Evolutionary conservation across 1,140 invertebrate genomes (phyloP), one percentile per base, ranked within the genome.

Genomic region (Eupeodes corollae): DNA sequence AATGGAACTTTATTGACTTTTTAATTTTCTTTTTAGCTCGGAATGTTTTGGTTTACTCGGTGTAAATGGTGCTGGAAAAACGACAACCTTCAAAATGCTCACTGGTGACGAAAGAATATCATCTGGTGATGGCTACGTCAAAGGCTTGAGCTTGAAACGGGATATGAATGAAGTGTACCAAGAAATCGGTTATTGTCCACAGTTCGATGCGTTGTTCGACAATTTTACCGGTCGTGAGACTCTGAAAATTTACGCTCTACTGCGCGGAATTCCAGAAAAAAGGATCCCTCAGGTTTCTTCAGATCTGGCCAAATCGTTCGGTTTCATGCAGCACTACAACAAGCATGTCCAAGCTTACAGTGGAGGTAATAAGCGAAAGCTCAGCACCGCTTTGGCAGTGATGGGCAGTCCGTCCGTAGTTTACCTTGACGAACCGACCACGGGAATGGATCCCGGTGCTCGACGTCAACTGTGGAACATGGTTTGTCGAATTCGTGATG

Each of bases 331-430:
- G 45, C 71, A 75, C 56, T 49, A 75, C 2, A 61, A 75, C 41
- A 75, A 75, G 43, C 53, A 72, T 61, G 74, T 79, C 16, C 68
- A 68, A 52, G 75, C 71, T 67, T 86, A 84, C 58, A 94, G 89
- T 61, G 91, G 91, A 11, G 95, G 94, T 1, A 98, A 96, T 55
- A 96, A 94, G 64, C 76, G 94, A 37, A 96, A 98, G 68, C 70
- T 99, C 19, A 95, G 88, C 53, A 91, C 92, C 35, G 92, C 92
- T 0, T 80, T 99, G 41, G 86, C 94, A 9, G 68, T 97, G 21
- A 76, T 96, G 34, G 91, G 90, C n/a, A 83, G 92, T 72, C 88
- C 91, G 5, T 77, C 84, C 10, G 75, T 97, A 13, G 77, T 96
- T 21, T 91, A 92, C 60, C 70, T 97, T 51, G 92, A 90, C 67